Percentiles rank a stretch among this genome's conserved stretches.
Evolutionary conservation across 2,888 invertebrate genomes (phyloP).

Genomic region (Entomobrya multifasciata): DNA sequence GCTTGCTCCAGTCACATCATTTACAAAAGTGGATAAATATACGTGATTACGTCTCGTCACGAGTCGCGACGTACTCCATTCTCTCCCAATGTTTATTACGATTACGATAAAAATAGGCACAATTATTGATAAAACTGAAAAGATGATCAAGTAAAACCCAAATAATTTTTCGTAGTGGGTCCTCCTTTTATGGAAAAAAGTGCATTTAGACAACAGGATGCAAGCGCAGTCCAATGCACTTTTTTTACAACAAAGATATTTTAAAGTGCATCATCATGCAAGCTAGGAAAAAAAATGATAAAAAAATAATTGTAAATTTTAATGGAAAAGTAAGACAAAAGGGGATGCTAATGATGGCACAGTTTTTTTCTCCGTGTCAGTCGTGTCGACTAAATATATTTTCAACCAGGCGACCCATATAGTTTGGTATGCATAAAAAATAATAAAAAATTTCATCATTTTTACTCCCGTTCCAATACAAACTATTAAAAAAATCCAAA

Average conservation of each 20-base stretch:
- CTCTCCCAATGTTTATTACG: constrained; percentile 39
- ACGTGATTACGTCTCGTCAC: neutral
- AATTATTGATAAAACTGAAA: constrained; percentile 65
- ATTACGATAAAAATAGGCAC: constrained; percentile 52
- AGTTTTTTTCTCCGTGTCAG: too few species aligned
- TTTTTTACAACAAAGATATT: neutral
- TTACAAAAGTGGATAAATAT: neutral
- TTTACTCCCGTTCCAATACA: constrained; percentile 11
- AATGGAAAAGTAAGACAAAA: neutral
- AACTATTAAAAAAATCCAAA: too few species aligned
- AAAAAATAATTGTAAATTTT: too few species aligned
- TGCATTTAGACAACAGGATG: constrained; percentile 16
- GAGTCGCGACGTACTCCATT: constrained; percentile 61
- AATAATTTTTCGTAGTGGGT: neutral
- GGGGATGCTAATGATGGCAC: neutral
- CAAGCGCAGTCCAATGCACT: constrained; percentile 16
- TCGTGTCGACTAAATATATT: neutral
- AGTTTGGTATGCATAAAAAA: neutral
- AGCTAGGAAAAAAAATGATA: neutral
- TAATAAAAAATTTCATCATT: constrained; percentile 13
- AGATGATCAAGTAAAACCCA: too few species aligned
- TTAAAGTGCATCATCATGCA: neutral
- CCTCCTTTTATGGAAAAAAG: constrained; percentile 60
- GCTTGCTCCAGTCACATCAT: neutral
- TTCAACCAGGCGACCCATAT: neutral